Conservation (phyloP, 2,113 vertebrate species). For the Rhagologus leucostigma region DNA sequence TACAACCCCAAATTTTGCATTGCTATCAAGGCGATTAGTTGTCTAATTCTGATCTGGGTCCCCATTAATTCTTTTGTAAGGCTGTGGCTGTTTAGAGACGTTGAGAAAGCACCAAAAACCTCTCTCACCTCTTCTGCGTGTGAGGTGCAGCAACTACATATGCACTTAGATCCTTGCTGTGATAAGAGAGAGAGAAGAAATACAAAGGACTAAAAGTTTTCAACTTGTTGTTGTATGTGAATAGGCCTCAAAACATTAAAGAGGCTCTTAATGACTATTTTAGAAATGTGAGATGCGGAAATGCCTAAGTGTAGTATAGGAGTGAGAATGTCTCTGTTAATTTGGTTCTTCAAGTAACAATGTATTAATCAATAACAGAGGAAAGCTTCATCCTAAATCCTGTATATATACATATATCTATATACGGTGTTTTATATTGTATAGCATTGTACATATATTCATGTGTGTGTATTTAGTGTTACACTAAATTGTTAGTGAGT, state of each 20-base stretch:
- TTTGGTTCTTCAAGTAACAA: background rate
- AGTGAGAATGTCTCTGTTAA: background rate
- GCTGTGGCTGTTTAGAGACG: background rate
- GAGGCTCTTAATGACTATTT: background rate
- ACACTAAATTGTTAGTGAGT: background rate
- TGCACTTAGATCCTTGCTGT: background rate
- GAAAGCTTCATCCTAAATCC: background rate
- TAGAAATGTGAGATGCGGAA: background rate
- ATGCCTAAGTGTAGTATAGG: background rate
- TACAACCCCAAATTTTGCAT: background rate
- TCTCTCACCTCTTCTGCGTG: background rate
- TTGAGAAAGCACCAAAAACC: background rate
- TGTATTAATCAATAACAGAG: background rate
- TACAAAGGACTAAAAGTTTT: background rate
- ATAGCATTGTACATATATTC: background rate
- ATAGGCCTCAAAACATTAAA: background rate
- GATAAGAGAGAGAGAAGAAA: background rate
- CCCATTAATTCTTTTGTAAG: background rate
- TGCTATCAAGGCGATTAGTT: background rate
- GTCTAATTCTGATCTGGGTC: background rate
- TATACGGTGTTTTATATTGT: background rate
- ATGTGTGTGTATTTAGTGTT: background rate
- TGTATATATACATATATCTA: background rate
- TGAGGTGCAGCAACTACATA: background rate
- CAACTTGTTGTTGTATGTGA: background rate